These are phyloP conservation scores for Melanostoma mellinum DNA, from an alignment of 2,888 invertebrate species.

Conservation along the genomic window DNA sequence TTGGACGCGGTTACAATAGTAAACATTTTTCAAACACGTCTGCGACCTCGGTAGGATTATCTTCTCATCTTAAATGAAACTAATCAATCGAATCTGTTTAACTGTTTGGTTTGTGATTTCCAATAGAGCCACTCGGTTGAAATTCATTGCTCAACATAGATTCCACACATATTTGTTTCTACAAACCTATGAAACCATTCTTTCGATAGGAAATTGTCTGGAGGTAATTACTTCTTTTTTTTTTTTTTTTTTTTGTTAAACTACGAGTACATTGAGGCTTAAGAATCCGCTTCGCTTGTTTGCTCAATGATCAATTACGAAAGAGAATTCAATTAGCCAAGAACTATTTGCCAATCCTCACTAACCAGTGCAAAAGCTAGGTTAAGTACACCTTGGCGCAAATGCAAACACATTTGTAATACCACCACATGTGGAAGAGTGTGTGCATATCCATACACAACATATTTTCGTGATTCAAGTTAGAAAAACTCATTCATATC, in stretches of 20 bases:
- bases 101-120: too few relatives aligned
- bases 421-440: slow-evolving; percentile 1
- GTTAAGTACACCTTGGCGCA: slow-evolving; percentile 29
- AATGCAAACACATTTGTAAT: slow-evolving; percentile 15
- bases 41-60: too few relatives aligned
- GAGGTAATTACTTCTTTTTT: slow-evolving; percentile 28
- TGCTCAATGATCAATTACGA: slow-evolving; percentile 46
- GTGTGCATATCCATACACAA: slow-evolving; percentile 1
- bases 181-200: background rate
- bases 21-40: too few relatives aligned
- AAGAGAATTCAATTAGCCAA: slow-evolving; percentile 60
- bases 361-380: slow-evolving; percentile 10
- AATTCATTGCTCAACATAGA: background rate
- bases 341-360: slow-evolving; percentile 46
- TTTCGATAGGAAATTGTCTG: slow-evolving; percentile 33
- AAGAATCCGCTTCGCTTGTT: slow-evolving; percentile 61
- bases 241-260: slow-evolving; percentile 1
- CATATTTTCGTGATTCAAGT: slow-evolving; percentile 42
- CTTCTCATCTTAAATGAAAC: too few relatives aligned
- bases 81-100: too few relatives aligned
- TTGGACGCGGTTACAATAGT: too few relatives aligned
- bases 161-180: background rate
- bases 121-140: background rate
- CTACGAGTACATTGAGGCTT: slow-evolving; percentile 10
- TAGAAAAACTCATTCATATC: slow-evolving; percentile 66